Base-by-base conservation (phyloP, 1,140 invertebrate species). In the Diuraphis noxia region DNA sequence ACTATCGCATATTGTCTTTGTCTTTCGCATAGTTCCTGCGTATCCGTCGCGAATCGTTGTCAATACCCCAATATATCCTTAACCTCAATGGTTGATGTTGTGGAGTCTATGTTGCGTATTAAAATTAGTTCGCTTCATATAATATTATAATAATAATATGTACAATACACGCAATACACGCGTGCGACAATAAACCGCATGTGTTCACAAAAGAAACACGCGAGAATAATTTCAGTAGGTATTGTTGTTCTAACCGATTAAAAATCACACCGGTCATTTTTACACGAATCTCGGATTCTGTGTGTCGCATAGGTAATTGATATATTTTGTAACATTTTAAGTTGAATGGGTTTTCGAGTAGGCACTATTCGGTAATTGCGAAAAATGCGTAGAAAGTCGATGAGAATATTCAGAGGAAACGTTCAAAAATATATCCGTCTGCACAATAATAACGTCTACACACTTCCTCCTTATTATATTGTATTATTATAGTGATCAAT, bases 1-100 rank as follows among this genome's bases (percentile, higher is more conserved):
- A 6, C 79, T 38, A 81, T 81, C 36, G 38, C 9, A 38, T 81
- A 38, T 81, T 81, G 38, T 81, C 79, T 40, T 38, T 81, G n/a
- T 79, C 72, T 79, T 34, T 81, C 38, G 56, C 36, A 30, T 81
- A 81, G 79, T 81, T 81, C 36, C 79, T 40, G 79, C 36, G 79
- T 81, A 8, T 36, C 79, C 79, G 79, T 81, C 30, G 36, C 79
- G 36, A 81, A 81, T 81, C 10, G 38, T 40, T 81, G 79, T 81
- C 79, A 81, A 81, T 81, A 81, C 38, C 79, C 56, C 56, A n/a
- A 72, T 72, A 56, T 56, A 72, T 72, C 56, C 36, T 81, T 81
- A 38, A 81, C 79, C 79, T 81, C 79, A 81, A 81, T 81, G 38
- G 34, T 36, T 79, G 72, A 36, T 7, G 34, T 79, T 79, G 72